A percentile compares a stretch with the other conserved stretches of the same genome.
phyloP scores from a whole-genome alignment of 2,113 vertebrate genomes.

The Percina caprodes region DNA sequence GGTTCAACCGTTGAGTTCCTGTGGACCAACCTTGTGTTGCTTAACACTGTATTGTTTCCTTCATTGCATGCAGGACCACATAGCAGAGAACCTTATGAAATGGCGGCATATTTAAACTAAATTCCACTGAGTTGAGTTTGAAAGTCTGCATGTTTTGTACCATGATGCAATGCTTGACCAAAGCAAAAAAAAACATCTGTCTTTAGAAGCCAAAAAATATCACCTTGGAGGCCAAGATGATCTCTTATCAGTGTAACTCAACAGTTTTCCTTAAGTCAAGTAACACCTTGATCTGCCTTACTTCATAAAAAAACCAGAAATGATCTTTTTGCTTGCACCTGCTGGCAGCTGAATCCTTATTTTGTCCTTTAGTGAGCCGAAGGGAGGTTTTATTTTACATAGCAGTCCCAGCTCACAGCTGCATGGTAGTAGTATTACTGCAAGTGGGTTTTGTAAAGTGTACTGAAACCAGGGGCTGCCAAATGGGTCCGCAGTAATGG shows the following conservation, averaged over 20 bases:
- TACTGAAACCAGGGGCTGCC: neutral
- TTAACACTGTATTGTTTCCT: neutral
- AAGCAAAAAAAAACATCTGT: neutral
- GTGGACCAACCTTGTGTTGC: constrained; percentile 11
- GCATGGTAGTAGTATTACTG: constrained; percentile 1
- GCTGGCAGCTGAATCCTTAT: constrained; percentile 7
- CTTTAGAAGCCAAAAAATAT: neutral
- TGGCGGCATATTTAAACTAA: neutral
- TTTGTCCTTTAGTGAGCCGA: constrained; percentile 3
- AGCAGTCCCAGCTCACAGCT: neutral
- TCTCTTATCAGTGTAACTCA: constrained; percentile 14
- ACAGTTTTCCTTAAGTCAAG: constrained; percentile 17
- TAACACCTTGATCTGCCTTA: constrained; percentile 54
- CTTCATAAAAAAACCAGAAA: constrained; percentile 19
- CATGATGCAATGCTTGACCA: neutral
- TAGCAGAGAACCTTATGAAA: neutral
- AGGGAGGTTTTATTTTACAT: neutral
- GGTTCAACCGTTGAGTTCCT: neutral
- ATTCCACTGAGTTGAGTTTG: neutral
- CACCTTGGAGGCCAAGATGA: neutral
- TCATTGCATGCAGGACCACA: neutral
- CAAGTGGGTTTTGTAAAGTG: constrained; percentile 5
- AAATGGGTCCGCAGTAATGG: neutral
- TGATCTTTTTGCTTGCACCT: neutral
- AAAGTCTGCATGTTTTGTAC: neutral